Conservation (phyloP, 2,113 vertebrate genomes). For the Shinisaurus crocodilurus region DNA sequence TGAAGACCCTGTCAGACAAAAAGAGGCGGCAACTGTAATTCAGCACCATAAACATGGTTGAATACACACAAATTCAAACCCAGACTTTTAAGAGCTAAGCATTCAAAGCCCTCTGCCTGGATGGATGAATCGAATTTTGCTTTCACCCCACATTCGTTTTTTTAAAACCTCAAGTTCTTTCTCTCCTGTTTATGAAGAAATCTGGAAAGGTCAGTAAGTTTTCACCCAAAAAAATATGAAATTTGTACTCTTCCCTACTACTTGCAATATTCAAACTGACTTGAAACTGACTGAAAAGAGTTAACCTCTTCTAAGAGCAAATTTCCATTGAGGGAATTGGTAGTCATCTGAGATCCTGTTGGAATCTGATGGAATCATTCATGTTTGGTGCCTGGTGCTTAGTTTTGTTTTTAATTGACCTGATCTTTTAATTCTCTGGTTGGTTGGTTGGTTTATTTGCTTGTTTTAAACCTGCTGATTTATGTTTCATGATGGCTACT, state of each 20-base stretch:
- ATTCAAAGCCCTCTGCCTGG: too few relatives aligned
- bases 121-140: too few relatives aligned
- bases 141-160: too few relatives aligned
- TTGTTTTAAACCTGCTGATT: background rate
- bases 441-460: too few relatives aligned
- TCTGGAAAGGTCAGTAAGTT: background rate
- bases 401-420: background rate
- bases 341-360: background rate
- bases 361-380: background rate
- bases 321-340: background rate
- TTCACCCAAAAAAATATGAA: background rate
- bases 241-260: background rate
- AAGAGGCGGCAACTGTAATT: too few relatives aligned
- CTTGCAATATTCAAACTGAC: background rate
- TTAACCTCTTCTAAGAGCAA: background rate
- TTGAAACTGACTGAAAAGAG: background rate
- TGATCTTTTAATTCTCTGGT: background rate
- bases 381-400: background rate
- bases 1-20: too few relatives aligned
- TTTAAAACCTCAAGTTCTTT: background rate
- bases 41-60: too few relatives aligned
- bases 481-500: background rate
- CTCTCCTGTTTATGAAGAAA: background rate
- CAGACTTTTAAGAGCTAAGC: too few relatives aligned
- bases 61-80: too few relatives aligned